Conservation (phyloP, 2,888 invertebrate genomes). For the Aelia acuminata region DNA sequence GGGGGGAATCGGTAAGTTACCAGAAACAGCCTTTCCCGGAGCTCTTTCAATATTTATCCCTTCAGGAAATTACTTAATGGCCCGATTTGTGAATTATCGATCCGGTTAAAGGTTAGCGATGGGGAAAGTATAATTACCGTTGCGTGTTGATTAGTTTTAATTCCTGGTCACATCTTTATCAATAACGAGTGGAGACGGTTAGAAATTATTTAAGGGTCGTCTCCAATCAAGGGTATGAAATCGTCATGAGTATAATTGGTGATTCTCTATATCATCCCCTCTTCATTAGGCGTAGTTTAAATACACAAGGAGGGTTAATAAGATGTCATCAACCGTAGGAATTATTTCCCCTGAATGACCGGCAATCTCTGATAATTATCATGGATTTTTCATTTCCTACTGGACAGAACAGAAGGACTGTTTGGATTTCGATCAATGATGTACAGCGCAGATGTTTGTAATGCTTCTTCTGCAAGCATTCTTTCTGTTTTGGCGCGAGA, state of each 20-base stretch:
- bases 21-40: neutral
- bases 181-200: neutral
- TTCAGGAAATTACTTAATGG: neutral
- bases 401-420: neutral
- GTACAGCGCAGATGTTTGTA: neutral
- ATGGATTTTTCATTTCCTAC: neutral
- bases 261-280: neutral
- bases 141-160: neutral
- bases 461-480: neutral
- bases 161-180: neutral
- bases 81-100: neutral
- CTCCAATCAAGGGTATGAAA: neutral
- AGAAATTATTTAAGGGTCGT: neutral
- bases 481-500: no score
- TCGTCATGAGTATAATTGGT: neutral
- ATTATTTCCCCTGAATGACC: neutral
- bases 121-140: neutral
- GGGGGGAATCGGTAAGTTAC: neutral
- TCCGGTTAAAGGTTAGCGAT: constrained; percentile 10
- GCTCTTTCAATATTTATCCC: neutral
- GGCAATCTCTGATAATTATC: neutral
- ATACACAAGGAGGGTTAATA: neutral
- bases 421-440: neutral
- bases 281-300: neutral
- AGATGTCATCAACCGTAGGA: neutral